These are phyloP conservation scores for Argynnis bischoffii DNA, from an alignment of 2,888 invertebrate species.

Conservation along the genomic window DNA sequence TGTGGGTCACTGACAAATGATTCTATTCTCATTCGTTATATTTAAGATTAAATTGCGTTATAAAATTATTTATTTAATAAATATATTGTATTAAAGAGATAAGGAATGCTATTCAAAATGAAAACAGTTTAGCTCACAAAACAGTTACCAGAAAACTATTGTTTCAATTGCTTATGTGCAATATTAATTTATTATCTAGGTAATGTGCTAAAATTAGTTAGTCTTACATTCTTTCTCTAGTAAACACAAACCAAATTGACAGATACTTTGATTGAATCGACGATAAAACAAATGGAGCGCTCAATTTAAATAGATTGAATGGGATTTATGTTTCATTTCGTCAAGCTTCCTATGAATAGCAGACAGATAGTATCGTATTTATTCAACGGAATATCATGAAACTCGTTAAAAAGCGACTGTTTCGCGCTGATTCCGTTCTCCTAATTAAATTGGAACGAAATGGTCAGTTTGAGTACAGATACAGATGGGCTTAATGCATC, in stretches of 20 bases:
- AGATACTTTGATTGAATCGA: conserved; percentile 68
- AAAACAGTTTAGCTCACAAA: not conserved
- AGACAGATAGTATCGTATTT: conserved; percentile 39
- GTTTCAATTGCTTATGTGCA: too few relatives aligned
- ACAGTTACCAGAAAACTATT: too few relatives aligned
- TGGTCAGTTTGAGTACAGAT: conserved; percentile 33
- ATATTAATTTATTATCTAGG: too few relatives aligned
- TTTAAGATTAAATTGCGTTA: not conserved
- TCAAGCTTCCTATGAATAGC: conserved; percentile 59
- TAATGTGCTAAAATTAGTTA: conserved; percentile 12
- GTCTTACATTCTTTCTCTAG: conserved; percentile 31
- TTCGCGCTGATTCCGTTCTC: conserved; percentile 50
- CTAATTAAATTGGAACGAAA: conserved; percentile 48
- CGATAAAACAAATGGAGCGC: conserved; percentile 77
- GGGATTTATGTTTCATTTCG: conserved; percentile 76
- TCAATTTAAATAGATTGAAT: conserved; percentile 79
- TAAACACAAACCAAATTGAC: conserved; percentile 63
- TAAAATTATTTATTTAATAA: too few relatives aligned
- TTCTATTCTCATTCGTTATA: conserved; percentile 41
- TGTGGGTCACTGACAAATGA: conserved; percentile 53
- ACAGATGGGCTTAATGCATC: conserved; percentile 41
- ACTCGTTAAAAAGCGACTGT: conserved; percentile 50
- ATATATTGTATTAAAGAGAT: too few relatives aligned
- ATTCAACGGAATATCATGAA: conserved; percentile 48
- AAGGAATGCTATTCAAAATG: not conserved